Percentiles rank a stretch among this genome's conserved stretches.
These are phyloP conservation scores for Tolypeutes matacus DNA, from an alignment of 2,797 vertebrate genomes.

Conservation along the genomic window DNA sequence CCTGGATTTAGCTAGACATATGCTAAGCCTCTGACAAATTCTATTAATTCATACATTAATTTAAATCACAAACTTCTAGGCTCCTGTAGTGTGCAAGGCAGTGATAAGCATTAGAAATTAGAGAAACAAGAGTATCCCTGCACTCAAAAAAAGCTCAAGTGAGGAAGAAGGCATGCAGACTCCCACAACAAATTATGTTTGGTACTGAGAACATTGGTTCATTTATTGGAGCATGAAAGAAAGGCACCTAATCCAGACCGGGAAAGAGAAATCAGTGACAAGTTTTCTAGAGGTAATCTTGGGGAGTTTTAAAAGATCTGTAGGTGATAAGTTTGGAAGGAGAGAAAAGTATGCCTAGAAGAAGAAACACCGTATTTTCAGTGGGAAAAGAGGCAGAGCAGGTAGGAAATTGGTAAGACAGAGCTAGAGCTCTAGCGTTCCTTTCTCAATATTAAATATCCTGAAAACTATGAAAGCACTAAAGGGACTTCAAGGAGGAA, in stretches of 20 bases:
- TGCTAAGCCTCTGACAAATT: conserved; percentile 18
- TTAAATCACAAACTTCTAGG: conserved; percentile 20
- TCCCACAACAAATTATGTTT: not conserved
- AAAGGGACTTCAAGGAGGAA: not conserved
- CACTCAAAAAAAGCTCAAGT: not conserved
- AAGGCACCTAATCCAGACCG: not conserved
- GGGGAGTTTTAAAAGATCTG: conserved; percentile 21
- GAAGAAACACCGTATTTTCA: not conserved
- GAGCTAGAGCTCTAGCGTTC: not conserved
- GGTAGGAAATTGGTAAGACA: not conserved
- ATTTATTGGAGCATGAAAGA: not conserved
- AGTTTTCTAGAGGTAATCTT: not conserved
- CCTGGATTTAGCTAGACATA: not conserved
- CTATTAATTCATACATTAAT: not conserved
- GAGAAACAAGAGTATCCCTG: not conserved
- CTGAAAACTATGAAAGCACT: not conserved
- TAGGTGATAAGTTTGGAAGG: not conserved
- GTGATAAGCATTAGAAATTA: not conserved
- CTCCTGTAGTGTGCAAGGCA: not conserved
- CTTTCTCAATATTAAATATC: not conserved
- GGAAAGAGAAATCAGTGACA: not conserved
- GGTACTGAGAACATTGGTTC: not conserved
- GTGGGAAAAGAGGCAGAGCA: not conserved
- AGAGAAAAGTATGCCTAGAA: not conserved
- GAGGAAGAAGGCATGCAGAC: not conserved